Base-by-base conservation (phyloP, 2,888 invertebrate species). In the Archaeoteleia sp. region DNA sequence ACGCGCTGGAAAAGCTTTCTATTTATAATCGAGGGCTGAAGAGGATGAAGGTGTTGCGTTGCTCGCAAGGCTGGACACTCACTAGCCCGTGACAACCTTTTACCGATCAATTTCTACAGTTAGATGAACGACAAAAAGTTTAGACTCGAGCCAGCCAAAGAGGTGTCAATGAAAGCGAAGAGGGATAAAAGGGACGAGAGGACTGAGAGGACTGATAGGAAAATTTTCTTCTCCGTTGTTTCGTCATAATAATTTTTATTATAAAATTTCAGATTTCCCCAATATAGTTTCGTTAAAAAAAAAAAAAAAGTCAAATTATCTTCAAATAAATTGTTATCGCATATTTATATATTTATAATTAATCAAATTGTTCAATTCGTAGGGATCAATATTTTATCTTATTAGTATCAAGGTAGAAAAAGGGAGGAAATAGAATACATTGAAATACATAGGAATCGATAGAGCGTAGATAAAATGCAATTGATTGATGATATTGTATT, bases 31-130 rank as follows among this genome's bases (percentile, higher is more conserved):
- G 61, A 62, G 67, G 67, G 62, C 53, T 62, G 53, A 62, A 58
- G 67, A 53, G 62, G 67, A 57, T 53, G 62, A 62, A 49, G 61
- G 61, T 57, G 67, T 55, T 46, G 61, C 51, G 27, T 67, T 71
- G 70, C 72, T 74, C 73, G 79, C 76, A 77, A 78, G 79, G 76
- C 76, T 79, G 79, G 75, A 77, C 70, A 79, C 73, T 71, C 79
- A 75, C 66, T 77, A 77, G 78, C 72, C 77, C 78, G 79, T 77
- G 72, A 76, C 77, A 79, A 78, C 78, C 78, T 77, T 79, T 79
- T 79, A 71, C 74, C 77, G 74, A 79, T 79, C 77, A 79, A 77
- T 78, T 75, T 73, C 73, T 73, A 78, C 73, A 75, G 78, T 74
- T 67, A 76, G 74, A 66, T 68, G 72, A 68, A 68, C 67, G 71